These are phyloP conservation scores for Tetramorium bicarinatum DNA, from an alignment of 2,888 invertebrate genomes.

Conservation along the genomic window DNA sequence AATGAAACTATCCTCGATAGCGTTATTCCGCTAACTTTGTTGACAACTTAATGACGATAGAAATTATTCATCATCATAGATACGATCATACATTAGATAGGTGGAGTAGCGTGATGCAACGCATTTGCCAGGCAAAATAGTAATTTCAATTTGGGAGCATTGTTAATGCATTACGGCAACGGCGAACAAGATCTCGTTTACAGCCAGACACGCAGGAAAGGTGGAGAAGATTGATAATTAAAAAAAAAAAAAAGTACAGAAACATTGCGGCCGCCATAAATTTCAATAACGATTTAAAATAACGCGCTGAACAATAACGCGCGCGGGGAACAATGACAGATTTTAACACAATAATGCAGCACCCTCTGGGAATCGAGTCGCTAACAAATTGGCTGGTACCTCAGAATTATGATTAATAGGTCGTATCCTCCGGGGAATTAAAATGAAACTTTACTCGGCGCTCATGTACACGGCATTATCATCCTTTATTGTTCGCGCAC, in stretches of 20 bases:
- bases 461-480: constrained; percentile 55
- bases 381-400: constrained; percentile 72
- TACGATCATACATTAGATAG: not conserved
- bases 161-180: not conserved
- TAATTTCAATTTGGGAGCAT: constrained; percentile 8
- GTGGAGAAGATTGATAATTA: not conserved
- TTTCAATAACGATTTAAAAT: constrained; percentile 43
- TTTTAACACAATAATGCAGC: constrained; percentile 51
- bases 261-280: constrained; percentile 12
- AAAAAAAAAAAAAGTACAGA: constrained; percentile 15
- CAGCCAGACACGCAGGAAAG: not conserved
- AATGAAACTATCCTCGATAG: not conserved
- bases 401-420: constrained; percentile 73
- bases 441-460: constrained; percentile 65
- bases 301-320: constrained; percentile 15
- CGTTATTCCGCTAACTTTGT: not conserved
- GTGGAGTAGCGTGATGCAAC: not conserved
- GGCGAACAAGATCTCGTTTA: not conserved
- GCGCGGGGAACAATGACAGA: constrained; percentile 42
- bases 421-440: constrained; percentile 68
- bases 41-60: constrained; percentile 15
- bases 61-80: not conserved
- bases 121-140: not conserved
- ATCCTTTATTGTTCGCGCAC: constrained; percentile 62
- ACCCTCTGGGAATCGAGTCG: constrained; percentile 60